phyloP scores from a whole-genome alignment of 1,140 invertebrate genomes.

The Hyphantria cunea region DNA sequence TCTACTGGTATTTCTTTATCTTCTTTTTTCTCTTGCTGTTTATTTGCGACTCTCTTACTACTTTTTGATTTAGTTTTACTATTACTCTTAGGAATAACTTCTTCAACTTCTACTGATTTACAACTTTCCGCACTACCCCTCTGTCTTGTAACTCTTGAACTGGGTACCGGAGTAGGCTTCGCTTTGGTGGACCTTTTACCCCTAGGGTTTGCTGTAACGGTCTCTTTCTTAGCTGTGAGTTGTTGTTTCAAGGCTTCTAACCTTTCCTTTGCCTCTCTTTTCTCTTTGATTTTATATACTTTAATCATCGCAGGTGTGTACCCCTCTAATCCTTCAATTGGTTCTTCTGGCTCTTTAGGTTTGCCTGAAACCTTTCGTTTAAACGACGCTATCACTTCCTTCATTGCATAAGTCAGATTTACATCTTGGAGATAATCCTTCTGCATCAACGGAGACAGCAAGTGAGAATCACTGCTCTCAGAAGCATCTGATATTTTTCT shows the following conservation, averaged over 20 bases:
- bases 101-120: conserved; percentile 22
- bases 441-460: conserved; percentile 67
- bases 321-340: conserved; percentile 60
- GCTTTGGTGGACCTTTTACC: conserved; percentile 59
- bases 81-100: conserved; percentile 32
- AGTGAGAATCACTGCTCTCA: conserved; percentile 53
- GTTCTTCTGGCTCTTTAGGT: conserved; percentile 59
- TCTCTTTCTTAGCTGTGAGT: conserved; percentile 42
- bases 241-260: conserved; percentile 57
- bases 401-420: conserved; percentile 83
- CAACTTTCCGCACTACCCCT: conserved; percentile 29
- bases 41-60: conserved; percentile 25
- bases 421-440: conserved; percentile 74
- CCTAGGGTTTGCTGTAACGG: conserved; percentile 33
- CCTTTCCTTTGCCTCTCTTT: conserved; percentile 66
- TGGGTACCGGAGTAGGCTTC: conserved; percentile 31
- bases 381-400: conserved; percentile 80
- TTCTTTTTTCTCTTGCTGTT: conserved; percentile 26
- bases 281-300: conserved; percentile 73
- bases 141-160: conserved; percentile 24
- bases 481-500: conserved; percentile 73
- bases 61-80: conserved; percentile 34
- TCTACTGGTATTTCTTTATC: conserved; percentile 20
- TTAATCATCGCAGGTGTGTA: conserved; percentile 83
- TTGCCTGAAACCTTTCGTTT: conserved; percentile 66